Conservation (phyloP, 2,888 invertebrate genomes). For the Stenotaenia linearis region DNA sequence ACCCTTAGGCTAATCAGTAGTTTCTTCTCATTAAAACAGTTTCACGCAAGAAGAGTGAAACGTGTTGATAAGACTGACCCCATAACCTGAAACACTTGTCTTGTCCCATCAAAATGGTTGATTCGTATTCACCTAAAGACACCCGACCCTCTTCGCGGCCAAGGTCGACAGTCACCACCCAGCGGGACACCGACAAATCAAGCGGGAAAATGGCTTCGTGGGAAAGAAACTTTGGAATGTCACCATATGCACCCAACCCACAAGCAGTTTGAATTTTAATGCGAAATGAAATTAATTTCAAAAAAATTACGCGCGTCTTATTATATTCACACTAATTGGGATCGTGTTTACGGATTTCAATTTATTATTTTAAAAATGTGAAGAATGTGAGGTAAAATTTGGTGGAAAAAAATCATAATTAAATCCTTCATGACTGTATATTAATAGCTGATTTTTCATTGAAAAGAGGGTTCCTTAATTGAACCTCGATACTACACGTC, state of each 20-base stretch:
- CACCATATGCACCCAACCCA: background rate
- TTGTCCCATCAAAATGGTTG: background rate
- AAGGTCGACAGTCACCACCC: conserved; percentile 26
- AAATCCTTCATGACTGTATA: background rate
- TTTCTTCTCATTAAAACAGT: background rate
- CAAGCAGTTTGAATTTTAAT: background rate
- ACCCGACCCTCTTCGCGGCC: background rate
- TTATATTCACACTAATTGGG: background rate
- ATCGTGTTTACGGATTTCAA: background rate
- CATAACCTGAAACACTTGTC: background rate
- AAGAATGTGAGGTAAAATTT: background rate
- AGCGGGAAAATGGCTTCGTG: conserved; percentile 6
- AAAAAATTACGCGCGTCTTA: background rate
- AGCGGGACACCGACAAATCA: conserved; percentile 11
- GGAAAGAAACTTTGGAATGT: background rate
- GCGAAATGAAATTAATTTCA: background rate
- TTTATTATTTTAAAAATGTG: background rate
- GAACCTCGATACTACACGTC: background rate
- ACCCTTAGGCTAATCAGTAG: background rate
- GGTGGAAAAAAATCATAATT: conserved; percentile 4
- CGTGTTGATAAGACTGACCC: conserved; percentile 10
- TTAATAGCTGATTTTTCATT: background rate
- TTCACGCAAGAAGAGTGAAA: conserved; percentile 19
- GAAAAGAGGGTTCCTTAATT: background rate
- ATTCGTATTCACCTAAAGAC: background rate